Conservation (phyloP, 2,113 vertebrate genomes). For the Phylloscopus trochilus region DNA sequence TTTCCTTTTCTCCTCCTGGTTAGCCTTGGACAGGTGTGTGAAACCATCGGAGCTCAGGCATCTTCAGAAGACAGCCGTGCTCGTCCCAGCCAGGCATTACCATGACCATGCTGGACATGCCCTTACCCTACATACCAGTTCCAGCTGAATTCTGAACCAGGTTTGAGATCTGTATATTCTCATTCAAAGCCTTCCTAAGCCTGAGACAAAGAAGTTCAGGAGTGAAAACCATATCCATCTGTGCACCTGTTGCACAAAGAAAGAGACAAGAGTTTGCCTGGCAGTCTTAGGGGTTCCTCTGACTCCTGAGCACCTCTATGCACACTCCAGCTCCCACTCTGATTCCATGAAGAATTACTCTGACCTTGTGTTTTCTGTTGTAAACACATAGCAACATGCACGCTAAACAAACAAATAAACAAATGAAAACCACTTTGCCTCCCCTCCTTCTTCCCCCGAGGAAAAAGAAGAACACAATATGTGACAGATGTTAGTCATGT, state of each 20-base stretch:
- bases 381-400: constrained; percentile 17
- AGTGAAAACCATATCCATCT: not conserved
- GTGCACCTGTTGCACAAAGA: not conserved
- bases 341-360: not conserved
- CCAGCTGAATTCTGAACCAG: not conserved
- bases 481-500: not conserved
- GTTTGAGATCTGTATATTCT: not conserved
- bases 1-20: not conserved
- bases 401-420: constrained; percentile 27
- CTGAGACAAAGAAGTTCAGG: not conserved
- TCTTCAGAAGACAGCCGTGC: not conserved
- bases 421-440: not conserved
- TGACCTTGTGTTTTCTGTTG: not conserved
- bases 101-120: fast-evolving
- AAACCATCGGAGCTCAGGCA: not conserved
- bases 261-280: not conserved
- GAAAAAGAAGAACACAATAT: not conserved
- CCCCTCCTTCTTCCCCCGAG: not conserved
- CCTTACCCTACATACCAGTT: not conserved
- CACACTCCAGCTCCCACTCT: not conserved
- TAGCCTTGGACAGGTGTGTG: not conserved
- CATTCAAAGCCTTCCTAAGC: not conserved
- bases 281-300: not conserved
- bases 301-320: not conserved
- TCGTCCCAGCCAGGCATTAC: not conserved